Percentiles rank a stretch among this genome's conserved stretches.
Evolutionary conservation across 2,113 vertebrate species (phyloP).

Genomic region (Tympanuchus pallidicinctus): DNA sequence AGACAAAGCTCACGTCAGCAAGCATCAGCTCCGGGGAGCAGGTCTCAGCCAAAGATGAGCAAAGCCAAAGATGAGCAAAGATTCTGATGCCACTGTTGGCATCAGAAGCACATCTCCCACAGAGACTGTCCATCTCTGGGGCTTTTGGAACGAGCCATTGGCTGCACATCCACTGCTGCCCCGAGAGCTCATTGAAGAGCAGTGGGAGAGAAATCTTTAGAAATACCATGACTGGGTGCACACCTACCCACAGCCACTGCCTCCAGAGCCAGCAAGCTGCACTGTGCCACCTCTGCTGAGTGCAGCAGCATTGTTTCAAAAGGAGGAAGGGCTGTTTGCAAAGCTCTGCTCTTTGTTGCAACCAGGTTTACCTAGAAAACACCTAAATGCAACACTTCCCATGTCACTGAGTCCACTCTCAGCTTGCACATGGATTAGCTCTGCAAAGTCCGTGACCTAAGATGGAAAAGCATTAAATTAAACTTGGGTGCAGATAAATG

Average conservation of each 20-base stretch:
- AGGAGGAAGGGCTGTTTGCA: background rate
- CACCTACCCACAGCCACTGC: background rate
- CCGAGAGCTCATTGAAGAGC: background rate
- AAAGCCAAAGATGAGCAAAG: background rate
- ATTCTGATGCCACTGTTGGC: no score
- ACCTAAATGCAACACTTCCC: background rate
- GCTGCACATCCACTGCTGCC: background rate
- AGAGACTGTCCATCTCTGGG: background rate
- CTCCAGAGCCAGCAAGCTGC: background rate
- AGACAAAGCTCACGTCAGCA: background rate
- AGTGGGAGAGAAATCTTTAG: background rate
- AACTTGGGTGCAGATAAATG: background rate
- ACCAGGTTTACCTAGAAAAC: background rate
- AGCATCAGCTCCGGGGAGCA: background rate
- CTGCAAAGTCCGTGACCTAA: background rate
- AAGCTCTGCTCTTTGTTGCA: background rate
- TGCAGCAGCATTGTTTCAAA: background rate
- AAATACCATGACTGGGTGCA: background rate
- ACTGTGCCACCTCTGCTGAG: background rate
- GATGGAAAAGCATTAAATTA: background rate
- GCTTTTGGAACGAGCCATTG: rapidly evolving
- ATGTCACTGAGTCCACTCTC: background rate
- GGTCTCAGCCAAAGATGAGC: background rate
- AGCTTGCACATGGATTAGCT: background rate
- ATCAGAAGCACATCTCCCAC: background rate